phyloP scores from a whole-genome alignment of 2,797 vertebrate species.

The Premnoplex brunnescens region DNA sequence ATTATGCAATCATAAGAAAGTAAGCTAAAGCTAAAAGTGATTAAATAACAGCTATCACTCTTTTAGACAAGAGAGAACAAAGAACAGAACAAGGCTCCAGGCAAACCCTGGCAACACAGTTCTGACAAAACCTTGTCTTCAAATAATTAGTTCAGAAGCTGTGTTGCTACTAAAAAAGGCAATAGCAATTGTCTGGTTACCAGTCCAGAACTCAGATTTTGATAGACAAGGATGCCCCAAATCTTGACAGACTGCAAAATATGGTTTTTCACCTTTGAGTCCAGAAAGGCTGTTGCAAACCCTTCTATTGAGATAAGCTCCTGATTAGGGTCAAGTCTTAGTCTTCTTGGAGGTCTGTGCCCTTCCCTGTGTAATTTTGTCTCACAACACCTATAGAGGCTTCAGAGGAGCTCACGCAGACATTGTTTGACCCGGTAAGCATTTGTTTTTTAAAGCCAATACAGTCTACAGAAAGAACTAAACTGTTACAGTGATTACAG shows the following conservation, averaged over 20 bases:
- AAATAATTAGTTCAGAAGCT: neutral
- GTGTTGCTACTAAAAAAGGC: neutral
- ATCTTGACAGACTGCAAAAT: neutral
- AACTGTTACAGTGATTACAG: neutral
- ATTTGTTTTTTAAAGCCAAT: neutral
- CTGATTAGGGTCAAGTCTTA: neutral
- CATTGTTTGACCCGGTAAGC: neutral
- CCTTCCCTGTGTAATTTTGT: neutral
- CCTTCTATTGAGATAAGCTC: neutral
- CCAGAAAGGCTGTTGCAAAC: neutral
- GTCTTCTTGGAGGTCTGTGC: neutral
- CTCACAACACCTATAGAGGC: rapidly evolving
- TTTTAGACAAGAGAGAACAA: neutral
- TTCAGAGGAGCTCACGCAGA: neutral
- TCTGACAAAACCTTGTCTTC: neutral
- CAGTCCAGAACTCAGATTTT: neutral
- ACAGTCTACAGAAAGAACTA: neutral
- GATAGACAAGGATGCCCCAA: rapidly evolving
- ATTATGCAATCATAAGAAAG: neutral
- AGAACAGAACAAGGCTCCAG: neutral
- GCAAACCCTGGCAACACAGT: neutral
- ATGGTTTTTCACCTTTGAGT: neutral
- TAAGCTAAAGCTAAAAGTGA: neutral
- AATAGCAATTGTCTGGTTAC: neutral
- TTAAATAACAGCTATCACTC: neutral